A percentile compares a stretch with the other conserved stretches of the same genome.
These are phyloP conservation scores for Aratinga solstitialis DNA, from an alignment of 2,797 vertebrate species.

Conservation along the genomic window DNA sequence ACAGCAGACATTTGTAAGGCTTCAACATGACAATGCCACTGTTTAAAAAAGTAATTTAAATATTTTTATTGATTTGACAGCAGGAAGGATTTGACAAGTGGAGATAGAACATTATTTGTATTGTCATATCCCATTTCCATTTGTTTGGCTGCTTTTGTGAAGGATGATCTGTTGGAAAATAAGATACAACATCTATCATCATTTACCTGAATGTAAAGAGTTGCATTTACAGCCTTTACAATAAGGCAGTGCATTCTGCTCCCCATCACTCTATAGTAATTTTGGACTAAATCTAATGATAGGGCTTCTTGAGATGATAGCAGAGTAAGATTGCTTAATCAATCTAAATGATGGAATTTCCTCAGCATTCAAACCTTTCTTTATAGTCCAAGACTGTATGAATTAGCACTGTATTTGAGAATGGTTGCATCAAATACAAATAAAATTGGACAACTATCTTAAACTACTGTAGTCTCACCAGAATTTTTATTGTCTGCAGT, in stretches of 20 bases:
- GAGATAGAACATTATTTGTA: slow-evolving; percentile 54
- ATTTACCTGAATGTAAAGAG: not conserved
- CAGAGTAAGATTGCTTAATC: not conserved
- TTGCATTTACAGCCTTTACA: not conserved
- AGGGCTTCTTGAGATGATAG: not conserved
- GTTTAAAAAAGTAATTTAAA: slow-evolving; percentile 18
- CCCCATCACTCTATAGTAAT: not conserved
- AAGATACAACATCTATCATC: slow-evolving; percentile 21
- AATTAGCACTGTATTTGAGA: not conserved
- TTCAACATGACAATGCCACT: not conserved
- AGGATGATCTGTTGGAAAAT: slow-evolving; percentile 16
- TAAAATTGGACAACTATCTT: not conserved
- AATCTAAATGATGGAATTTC: not conserved
- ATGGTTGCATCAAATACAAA: not conserved
- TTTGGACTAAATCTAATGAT: not conserved
- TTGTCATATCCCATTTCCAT: slow-evolving; percentile 35
- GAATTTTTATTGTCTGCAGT: not conserved
- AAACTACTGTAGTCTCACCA: not conserved
- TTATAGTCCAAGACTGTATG: not conserved
- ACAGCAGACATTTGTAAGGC: not conserved
- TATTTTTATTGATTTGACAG: slow-evolving; percentile 54
- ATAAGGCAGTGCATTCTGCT: not conserved
- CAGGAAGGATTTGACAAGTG: slow-evolving; percentile 1
- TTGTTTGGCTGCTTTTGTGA: slow-evolving; percentile 52
- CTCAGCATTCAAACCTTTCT: not conserved